These are phyloP conservation scores for Lepidotrigona ventralis DNA, from an alignment of 1,140 invertebrate species.

Conservation along the genomic window DNA sequence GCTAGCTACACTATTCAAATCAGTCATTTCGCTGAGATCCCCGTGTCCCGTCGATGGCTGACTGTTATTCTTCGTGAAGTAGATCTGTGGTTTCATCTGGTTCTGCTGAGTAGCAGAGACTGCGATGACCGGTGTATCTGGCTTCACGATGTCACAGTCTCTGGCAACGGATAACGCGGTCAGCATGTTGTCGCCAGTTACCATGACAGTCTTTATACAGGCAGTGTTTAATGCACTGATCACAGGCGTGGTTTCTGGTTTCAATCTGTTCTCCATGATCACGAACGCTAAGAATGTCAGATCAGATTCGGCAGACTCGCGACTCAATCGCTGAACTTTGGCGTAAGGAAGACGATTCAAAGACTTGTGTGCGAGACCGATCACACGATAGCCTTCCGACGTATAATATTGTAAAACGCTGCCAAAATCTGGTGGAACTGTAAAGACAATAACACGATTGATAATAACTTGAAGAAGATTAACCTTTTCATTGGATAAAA, in stretches of 20 bases:
- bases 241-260: slow-evolving; percentile 89
- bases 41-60: slow-evolving; percentile 72
- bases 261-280: slow-evolving; percentile 94
- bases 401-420: slow-evolving; percentile 89
- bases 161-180: slow-evolving; percentile 95
- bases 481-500: too few relatives aligned
- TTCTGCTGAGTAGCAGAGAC: slow-evolving; percentile 80
- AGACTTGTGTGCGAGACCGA: slow-evolving; percentile 89
- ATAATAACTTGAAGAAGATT: not conserved
- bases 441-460: slow-evolving; percentile 66
- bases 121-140: slow-evolving; percentile 88
- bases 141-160: slow-evolving; percentile 92
- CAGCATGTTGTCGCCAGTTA: slow-evolving; percentile 96
- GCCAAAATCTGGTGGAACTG: slow-evolving; percentile 86
- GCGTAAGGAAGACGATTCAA: slow-evolving; percentile 78
- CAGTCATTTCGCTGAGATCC: slow-evolving; percentile 76
- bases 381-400: slow-evolving; percentile 92
- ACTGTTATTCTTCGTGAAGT: slow-evolving; percentile 77
- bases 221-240: slow-evolving; percentile 89
- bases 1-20: slow-evolving; percentile 81
- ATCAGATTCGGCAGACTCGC: slow-evolving; percentile 88
- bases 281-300: slow-evolving; percentile 92
- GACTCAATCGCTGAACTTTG: slow-evolving; percentile 80
- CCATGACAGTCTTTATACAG: slow-evolving; percentile 94
- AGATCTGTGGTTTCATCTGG: slow-evolving; percentile 75